phyloP scores from a whole-genome alignment of 2,113 vertebrate genomes.

The Connochaetes taurinus region DNA sequence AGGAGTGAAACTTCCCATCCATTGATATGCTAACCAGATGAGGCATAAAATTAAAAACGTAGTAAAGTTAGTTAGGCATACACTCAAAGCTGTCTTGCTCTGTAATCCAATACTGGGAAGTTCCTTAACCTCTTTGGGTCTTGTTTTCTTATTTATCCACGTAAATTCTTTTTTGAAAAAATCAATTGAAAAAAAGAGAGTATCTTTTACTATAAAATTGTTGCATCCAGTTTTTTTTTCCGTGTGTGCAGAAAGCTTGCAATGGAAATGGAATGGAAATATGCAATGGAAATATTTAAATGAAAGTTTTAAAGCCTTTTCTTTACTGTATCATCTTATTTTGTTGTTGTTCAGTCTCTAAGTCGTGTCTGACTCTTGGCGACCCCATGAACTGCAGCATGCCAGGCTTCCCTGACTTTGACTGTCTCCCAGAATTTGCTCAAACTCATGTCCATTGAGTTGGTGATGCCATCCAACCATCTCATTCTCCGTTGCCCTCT shows the following conservation, averaged over 20 bases:
- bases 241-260: neutral
- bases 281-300: neutral
- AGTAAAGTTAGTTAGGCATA: neutral
- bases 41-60: neutral
- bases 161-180: neutral
- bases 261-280: neutral
- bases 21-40: neutral
- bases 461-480: neutral
- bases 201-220: neutral
- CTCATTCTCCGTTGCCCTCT: neutral
- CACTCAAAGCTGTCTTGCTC: neutral
- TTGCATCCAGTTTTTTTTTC: neutral
- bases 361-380: fast-evolving
- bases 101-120: neutral
- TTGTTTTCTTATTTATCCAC: neutral
- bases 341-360: neutral
- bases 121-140: neutral
- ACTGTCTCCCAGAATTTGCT: neutral
- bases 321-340: neutral
- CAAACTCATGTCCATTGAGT: neutral
- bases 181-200: neutral
- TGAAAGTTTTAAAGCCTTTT: neutral
- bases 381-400: neutral
- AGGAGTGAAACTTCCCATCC: neutral
- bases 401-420: neutral